Conservation (phyloP, 2,113 vertebrate genomes). For the Entelurus aequoreus region DNA sequence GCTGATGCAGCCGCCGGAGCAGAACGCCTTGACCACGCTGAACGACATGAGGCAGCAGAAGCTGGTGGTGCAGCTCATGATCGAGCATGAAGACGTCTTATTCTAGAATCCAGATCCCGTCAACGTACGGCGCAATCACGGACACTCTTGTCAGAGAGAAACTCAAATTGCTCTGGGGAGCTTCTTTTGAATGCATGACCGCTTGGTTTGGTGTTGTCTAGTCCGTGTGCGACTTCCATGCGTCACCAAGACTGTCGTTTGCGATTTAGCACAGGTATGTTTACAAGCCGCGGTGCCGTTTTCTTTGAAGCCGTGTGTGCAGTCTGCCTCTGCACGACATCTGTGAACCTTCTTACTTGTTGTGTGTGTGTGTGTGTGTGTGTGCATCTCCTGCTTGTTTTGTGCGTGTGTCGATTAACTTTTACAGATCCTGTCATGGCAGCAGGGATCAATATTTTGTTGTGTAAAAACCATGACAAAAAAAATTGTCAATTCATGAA, state of each 20-base stretch:
- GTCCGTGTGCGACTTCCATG: slow-evolving; percentile 31
- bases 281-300: slow-evolving; percentile 32
- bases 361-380: neutral
- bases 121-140: slow-evolving; percentile 9
- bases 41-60: slow-evolving; percentile 98
- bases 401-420: slow-evolving; percentile 23
- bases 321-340: slow-evolving; percentile 23
- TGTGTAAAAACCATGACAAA: slow-evolving; percentile 29
- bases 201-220: slow-evolving; percentile 49
- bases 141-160: slow-evolving; percentile 49
- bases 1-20: slow-evolving; percentile 92
- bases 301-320: slow-evolving; percentile 16
- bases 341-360: slow-evolving; percentile 22
- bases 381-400: slow-evolving; percentile 29
- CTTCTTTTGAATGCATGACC: slow-evolving; percentile 73
- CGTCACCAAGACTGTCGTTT: slow-evolving; percentile 35
- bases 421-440: slow-evolving; percentile 25
- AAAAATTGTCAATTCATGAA: slow-evolving; percentile 43
- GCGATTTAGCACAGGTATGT: slow-evolving; percentile 33
- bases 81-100: slow-evolving; percentile 95
- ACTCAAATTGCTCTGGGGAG: slow-evolving; percentile 69
- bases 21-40: slow-evolving; percentile 87
- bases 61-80: slow-evolving; percentile 91
- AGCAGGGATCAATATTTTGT: slow-evolving; percentile 36
- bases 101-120: slow-evolving; percentile 69